Evolutionary conservation across 2,888 invertebrate genomes (phyloP).

Genomic region (Eilema griseolum): DNA sequence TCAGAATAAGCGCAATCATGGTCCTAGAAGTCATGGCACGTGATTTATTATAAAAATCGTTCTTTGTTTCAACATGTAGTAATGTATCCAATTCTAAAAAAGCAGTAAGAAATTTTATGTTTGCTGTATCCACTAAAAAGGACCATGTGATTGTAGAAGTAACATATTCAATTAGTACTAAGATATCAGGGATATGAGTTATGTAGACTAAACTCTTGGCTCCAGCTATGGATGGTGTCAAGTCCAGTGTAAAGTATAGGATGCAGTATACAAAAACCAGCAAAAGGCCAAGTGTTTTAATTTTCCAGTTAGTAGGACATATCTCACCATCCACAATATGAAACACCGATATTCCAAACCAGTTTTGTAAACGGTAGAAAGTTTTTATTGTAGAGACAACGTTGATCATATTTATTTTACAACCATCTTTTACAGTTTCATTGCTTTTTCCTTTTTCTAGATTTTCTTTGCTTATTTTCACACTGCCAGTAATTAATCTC

Average conservation of each 20-base stretch:
- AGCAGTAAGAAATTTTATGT: not conserved
- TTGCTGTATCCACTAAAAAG: not conserved
- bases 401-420: not conserved
- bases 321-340: not conserved
- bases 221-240: not conserved
- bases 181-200: not conserved
- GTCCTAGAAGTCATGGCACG: constrained; percentile 38
- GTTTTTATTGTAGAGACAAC: not conserved
- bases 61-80: constrained; percentile 26
- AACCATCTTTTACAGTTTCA: not conserved
- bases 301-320: not conserved
- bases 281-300: not conserved
- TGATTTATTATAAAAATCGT: constrained; percentile 54
- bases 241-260: not conserved
- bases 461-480: not conserved
- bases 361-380: not conserved
- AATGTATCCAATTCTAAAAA: not conserved
- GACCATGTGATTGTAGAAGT: constrained; percentile 3
- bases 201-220: not conserved
- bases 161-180: constrained; percentile 6
- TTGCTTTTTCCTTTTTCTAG: not conserved
- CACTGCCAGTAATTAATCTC: not conserved
- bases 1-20: constrained; percentile 41
- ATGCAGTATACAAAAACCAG: not conserved
- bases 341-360: constrained; percentile 3